Evolutionary conservation across 2,888 invertebrate genomes (phyloP).

Genomic region (Stenodema calcarata): DNA sequence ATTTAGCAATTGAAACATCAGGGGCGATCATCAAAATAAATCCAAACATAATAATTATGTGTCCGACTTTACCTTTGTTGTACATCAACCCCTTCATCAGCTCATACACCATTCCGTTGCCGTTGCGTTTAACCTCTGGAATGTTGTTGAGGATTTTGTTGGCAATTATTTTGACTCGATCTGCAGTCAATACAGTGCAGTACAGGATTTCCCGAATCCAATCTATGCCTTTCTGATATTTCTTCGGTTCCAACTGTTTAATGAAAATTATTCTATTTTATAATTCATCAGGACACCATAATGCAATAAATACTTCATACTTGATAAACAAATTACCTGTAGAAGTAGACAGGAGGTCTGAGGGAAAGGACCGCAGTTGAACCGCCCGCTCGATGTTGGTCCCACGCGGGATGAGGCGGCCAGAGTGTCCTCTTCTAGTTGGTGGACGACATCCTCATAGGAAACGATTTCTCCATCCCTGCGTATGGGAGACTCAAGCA

Average conservation of each 20-base stretch:
- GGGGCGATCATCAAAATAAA: too few relatives aligned
- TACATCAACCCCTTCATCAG: conserved; percentile 69
- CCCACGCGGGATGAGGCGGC: conserved; percentile 70
- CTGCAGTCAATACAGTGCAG: conserved; percentile 73
- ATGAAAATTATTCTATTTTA: not conserved
- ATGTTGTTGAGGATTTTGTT: conserved; percentile 84
- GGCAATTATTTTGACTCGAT: conserved; percentile 78
- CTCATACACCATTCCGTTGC: conserved; percentile 71
- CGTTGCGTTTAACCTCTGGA: conserved; percentile 75
- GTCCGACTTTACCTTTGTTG: conserved; percentile 67
- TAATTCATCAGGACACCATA: too few relatives aligned
- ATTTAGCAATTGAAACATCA: not conserved
- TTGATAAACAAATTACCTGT: conserved; percentile 69
- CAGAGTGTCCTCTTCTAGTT: conserved; percentile 78
- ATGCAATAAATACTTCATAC: too few relatives aligned
- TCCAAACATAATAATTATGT: too few relatives aligned
- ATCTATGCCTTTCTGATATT: conserved; percentile 75
- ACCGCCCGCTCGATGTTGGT: conserved; percentile 66
- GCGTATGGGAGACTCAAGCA: conserved; percentile 78
- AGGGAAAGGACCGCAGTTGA: conserved; percentile 76
- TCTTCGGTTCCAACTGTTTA: conserved; percentile 74
- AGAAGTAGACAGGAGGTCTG: conserved; percentile 71
- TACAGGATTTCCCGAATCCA: conserved; percentile 81
- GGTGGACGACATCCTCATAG: conserved; percentile 77
- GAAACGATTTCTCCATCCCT: conserved; percentile 67